Conservation (phyloP, 2,888 invertebrate species). For the Oconnorella tubifera region DNA sequence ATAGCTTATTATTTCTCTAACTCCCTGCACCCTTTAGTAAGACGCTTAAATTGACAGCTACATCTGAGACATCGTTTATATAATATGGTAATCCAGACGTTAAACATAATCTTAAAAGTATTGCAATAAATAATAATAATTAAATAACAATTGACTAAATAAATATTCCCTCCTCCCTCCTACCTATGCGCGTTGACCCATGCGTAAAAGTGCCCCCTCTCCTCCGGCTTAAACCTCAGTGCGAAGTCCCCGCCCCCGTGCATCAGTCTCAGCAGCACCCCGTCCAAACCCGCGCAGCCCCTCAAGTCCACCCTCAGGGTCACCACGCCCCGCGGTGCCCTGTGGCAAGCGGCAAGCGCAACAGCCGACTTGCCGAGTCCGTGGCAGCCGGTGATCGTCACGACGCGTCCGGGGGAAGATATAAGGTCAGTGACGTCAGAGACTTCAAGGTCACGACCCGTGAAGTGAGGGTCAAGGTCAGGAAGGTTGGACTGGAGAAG, state of each 20-base stretch:
- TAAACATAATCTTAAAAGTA: too few species aligned
- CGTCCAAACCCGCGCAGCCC: conserved; percentile 14
- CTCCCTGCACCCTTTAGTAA: too few species aligned
- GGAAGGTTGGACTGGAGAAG: background rate
- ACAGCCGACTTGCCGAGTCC: conserved; percentile 32
- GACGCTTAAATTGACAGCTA: too few species aligned
- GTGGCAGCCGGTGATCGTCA: conserved; percentile 30
- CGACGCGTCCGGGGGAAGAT: conserved; percentile 21
- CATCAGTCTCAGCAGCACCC: conserved; percentile 18
- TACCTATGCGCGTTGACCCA: conserved; percentile 28
- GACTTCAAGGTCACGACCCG: background rate
- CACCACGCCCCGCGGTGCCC: background rate
- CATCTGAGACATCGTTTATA: too few species aligned
- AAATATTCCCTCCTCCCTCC: too few species aligned
- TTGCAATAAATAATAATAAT: too few species aligned
- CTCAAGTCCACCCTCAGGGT: conserved; percentile 25
- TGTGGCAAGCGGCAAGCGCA: conserved; percentile 12
- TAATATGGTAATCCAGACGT: too few species aligned
- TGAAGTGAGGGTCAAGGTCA: background rate
- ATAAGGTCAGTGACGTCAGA: conserved; percentile 27
- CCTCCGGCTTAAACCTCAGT: conserved; percentile 21
- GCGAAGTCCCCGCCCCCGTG: conserved; percentile 21
- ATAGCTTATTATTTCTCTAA: too few species aligned
- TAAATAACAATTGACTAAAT: too few species aligned
- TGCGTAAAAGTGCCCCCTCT: conserved; percentile 23